Percentiles rank a stretch among this genome's conserved stretches.
Evolutionary conservation across 1,140 invertebrate species (phyloP).

Genomic region (Magallana gigas): DNA sequence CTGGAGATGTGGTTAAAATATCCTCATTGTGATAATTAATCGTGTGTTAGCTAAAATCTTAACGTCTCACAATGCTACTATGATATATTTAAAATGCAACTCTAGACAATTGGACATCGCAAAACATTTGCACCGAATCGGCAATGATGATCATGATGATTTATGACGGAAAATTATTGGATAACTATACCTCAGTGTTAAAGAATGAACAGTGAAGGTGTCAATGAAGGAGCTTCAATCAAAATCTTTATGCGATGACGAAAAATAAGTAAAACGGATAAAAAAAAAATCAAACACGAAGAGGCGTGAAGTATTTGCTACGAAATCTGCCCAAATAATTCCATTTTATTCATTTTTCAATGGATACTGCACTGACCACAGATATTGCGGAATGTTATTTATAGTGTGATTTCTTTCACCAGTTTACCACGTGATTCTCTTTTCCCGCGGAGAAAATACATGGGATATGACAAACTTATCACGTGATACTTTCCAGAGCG

Average conservation of each 20-base stretch:
- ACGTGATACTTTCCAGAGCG: slow-evolving; percentile 34
- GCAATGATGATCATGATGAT: neutral
- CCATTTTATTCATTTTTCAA: neutral
- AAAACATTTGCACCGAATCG: neutral
- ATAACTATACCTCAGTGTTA: neutral
- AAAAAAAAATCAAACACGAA: neutral
- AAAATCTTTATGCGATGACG: slow-evolving; percentile 1
- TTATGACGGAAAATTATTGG: neutral
- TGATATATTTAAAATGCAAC: slow-evolving; percentile 27
- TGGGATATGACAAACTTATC: neutral
- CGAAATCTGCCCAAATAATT: slow-evolving; percentile 9
- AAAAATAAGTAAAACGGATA: neutral
- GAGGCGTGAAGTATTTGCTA: slow-evolving; percentile 21
- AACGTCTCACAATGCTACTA: slow-evolving; percentile 15
- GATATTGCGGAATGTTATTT: slow-evolving; percentile 15
- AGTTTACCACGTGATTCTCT: slow-evolving; percentile 6
- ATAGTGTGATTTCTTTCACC: slow-evolving; percentile 24
- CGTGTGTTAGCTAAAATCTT: neutral
- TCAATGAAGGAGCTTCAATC: neutral
- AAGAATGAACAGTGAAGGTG: neutral
- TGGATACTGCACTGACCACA: slow-evolving; percentile 1
- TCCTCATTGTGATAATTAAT: slow-evolving; percentile 69
- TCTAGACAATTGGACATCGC: neutral
- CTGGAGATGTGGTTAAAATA: slow-evolving; percentile 69
- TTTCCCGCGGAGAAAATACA: slow-evolving; percentile 5